Evolutionary conservation across 2,888 invertebrate species (phyloP).

Genomic region (Eremobia ochroleuca): DNA sequence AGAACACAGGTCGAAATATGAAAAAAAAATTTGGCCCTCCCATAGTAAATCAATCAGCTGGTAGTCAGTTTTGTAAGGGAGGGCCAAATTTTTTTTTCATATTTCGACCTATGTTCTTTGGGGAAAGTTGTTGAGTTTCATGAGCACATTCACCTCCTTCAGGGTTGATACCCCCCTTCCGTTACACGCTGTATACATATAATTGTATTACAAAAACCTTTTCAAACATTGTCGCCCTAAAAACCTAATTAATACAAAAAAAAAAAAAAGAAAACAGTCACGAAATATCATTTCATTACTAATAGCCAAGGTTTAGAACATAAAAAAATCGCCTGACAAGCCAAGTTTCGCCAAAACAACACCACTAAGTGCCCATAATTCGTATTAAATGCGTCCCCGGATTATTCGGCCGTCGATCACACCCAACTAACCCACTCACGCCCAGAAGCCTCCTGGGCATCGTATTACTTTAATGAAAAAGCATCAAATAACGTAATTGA

Average conservation of each 20-base stretch:
- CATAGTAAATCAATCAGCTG: too few relatives aligned
- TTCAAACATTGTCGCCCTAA: slow-evolving; percentile 29
- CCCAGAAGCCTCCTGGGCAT: slow-evolving; percentile 77
- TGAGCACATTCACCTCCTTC: too few relatives aligned
- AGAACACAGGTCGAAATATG: too few relatives aligned
- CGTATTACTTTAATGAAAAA: slow-evolving; percentile 87
- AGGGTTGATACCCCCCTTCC: too few relatives aligned
- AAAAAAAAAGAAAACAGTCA: slow-evolving; percentile 17
- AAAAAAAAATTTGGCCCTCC: too few relatives aligned
- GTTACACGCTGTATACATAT: too few relatives aligned
- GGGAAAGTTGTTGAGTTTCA: too few relatives aligned
- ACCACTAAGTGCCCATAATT: slow-evolving; percentile 56
- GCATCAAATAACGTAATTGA: slow-evolving; percentile 90
- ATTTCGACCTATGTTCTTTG: too few relatives aligned
- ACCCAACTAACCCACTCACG: slow-evolving; percentile 78
- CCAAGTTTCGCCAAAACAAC: slow-evolving; percentile 54
- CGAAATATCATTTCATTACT: slow-evolving; percentile 40
- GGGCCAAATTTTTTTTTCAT: too few relatives aligned
- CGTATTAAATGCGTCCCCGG: slow-evolving; percentile 64
- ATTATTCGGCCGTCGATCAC: slow-evolving; percentile 68
- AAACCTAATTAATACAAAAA: slow-evolving; percentile 38
- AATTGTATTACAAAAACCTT: slow-evolving; percentile 4
- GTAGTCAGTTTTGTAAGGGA: too few relatives aligned
- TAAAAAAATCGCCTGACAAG: slow-evolving; percentile 56
- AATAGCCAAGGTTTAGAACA: slow-evolving; percentile 50